phyloP scores from a whole-genome alignment of 2,113 vertebrate species.

The Eira barbara region DNA sequence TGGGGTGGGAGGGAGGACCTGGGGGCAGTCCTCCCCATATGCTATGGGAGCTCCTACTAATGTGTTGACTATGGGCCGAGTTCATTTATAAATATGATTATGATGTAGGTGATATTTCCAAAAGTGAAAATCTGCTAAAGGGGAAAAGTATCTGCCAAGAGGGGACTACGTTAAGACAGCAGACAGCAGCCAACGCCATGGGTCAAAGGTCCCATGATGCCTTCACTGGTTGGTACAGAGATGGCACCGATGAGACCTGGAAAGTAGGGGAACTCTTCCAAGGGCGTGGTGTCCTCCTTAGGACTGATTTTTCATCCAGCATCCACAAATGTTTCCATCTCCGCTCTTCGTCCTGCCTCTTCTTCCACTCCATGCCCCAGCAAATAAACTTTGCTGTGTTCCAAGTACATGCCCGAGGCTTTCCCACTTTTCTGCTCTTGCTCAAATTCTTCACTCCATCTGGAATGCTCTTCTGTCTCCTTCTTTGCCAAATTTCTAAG shows the following conservation, averaged over 20 bases:
- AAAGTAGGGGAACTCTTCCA: neutral
- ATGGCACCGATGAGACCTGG: neutral
- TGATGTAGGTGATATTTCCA: neutral
- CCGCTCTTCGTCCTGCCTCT: neutral
- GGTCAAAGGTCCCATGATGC: neutral
- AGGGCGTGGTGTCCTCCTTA: too few relatives aligned
- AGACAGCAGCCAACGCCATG: neutral
- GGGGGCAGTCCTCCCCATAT: neutral
- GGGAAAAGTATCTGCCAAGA: neutral
- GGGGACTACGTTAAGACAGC: neutral
- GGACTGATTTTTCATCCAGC: neutral
- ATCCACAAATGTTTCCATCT: neutral
- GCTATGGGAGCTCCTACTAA: neutral
- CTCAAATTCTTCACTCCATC: slow-evolving; percentile 57
- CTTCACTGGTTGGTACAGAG: neutral
- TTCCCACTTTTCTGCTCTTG: slow-evolving; percentile 24
- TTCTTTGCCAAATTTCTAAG: slow-evolving; percentile 56
- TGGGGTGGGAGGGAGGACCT: neutral
- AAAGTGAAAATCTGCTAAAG: neutral
- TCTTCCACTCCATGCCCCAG: neutral
- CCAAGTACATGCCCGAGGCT: slow-evolving; percentile 55
- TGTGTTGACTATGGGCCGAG: neutral
- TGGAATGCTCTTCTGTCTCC: slow-evolving; percentile 64
- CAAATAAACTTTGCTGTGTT: slow-evolving; percentile 20
- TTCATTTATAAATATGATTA: neutral